A percentile compares a stretch with the other conserved stretches of the same genome.
phyloP scores from a whole-genome alignment of 2,797 vertebrate genomes.

The Labroides dimidiatus region DNA sequence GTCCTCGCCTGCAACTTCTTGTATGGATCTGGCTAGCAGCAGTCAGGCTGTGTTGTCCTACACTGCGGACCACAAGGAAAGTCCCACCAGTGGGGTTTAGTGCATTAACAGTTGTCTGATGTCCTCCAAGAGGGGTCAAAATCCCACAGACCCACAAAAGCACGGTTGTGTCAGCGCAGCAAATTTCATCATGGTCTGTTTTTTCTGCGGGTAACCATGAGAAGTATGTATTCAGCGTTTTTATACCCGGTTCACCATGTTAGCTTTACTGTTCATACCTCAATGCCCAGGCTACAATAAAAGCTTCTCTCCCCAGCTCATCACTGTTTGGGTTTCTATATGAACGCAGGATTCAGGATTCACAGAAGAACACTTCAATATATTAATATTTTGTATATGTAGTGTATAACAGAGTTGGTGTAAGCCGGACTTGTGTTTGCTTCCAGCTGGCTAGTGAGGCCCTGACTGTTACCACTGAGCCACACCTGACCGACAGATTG shows the following conservation, averaged over 20 bases:
- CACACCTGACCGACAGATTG: conserved; percentile 81
- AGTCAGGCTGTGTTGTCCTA: conserved; percentile 43
- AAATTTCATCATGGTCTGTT: neutral
- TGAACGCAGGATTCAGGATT: too few species aligned
- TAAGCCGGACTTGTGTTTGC: conserved; percentile 40
- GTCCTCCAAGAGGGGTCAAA: conserved; percentile 7
- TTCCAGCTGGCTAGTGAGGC: conserved; percentile 61
- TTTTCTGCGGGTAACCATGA: neutral
- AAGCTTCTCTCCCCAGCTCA: neutral
- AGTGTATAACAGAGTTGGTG: conserved; percentile 22
- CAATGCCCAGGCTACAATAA: conserved; percentile 1
- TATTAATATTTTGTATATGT: neutral
- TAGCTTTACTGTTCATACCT: neutral
- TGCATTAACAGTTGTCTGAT: conserved; percentile 16
- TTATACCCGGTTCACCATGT: neutral
- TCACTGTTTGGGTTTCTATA: conserved; percentile 11
- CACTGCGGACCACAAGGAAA: conserved; percentile 26
- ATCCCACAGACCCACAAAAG: neutral
- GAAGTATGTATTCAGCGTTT: neutral
- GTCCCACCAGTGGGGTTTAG: conserved; percentile 34
- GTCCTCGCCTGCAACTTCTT: conserved; percentile 54
- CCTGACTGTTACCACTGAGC: conserved; percentile 60
- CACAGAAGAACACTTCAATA: neutral
- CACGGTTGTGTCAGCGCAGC: neutral
- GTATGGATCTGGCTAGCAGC: conserved; percentile 29